These are phyloP conservation scores for Schlechtendalia chinensis DNA, from an alignment of 1,140 invertebrate species.

Conservation along the genomic window DNA sequence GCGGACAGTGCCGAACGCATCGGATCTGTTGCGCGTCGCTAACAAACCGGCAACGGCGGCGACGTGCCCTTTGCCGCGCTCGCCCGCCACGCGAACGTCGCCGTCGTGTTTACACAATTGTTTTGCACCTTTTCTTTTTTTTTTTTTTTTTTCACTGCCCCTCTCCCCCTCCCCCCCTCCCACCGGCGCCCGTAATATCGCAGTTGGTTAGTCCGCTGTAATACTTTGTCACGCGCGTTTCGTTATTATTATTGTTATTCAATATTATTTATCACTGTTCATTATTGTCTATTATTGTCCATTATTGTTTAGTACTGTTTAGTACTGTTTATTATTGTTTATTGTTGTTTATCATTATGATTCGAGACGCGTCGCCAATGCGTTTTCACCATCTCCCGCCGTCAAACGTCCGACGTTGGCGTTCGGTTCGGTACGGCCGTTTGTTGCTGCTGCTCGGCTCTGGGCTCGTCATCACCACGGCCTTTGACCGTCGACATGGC, in stretches of 20 bases:
- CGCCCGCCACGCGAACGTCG: neutral
- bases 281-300: too few relatives aligned
- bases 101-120: constrained; percentile 24
- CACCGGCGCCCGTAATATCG: neutral
- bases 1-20: constrained; percentile 30
- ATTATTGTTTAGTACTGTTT: too few relatives aligned
- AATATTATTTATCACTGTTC: too few relatives aligned
- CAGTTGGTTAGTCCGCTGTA: neutral
- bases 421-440: neutral
- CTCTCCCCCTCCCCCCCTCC: neutral
- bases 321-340: too few relatives aligned
- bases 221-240: neutral
- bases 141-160: neutral
- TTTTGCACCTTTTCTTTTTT: too few relatives aligned
- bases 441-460: too few relatives aligned
- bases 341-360: too few relatives aligned
- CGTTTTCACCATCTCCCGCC: neutral
- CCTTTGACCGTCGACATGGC: constrained; percentile 27
- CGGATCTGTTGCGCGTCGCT: constrained; percentile 26
- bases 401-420: neutral
- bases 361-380: neutral
- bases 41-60: constrained; percentile 36
- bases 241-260: neutral
- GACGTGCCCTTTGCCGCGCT: constrained; percentile 24
- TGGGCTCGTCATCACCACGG: neutral